Evolutionary conservation across 2,113 vertebrate species (phyloP), one percentile per base, ranked within the genome.

Genomic region (Hystrix brachyura): DNA sequence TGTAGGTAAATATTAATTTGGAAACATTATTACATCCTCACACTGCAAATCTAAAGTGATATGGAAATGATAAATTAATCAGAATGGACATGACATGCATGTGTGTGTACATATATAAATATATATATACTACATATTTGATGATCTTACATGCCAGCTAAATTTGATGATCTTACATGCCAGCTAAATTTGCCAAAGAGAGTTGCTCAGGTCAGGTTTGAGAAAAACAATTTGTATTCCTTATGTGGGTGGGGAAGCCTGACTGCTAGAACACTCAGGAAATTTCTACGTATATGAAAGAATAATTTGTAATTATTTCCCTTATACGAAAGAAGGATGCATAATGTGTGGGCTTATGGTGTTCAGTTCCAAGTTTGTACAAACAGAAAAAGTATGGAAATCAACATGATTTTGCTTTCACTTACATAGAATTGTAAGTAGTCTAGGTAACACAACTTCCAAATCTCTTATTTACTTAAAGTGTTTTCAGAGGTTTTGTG

Each of bases 1-100:
- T 95, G 84, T 81, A n/a, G 3, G 4, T 78, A 25, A 93, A 88
- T 79, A 72, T 64, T 74, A 74, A 91, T 64, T 43, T 38, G n/a
- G 18, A 89, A 86, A 91, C 76, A 19, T 89, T 62, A 85, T 12
- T 8, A 78, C 51, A 86, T 82, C 2, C 15, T 60, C 4, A 27
- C 3, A 87, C 5, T 53, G 8, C 6, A 92, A 87, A 92, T 53
- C n/a, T 48, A 21, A 74, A 60, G 9, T 0, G 3, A 87, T 67
- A 65, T 0, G 48, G 32, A 85, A 19, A 74, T 82, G 51, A 21
- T 12, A 69, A 85, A 53, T 53, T 57, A 87, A 85, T 74, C 64
- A 92, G 51, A 21, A n/a, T 29, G 29, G 34, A 46, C 1, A 0
- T 55, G 21, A 29, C 86, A n/a, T 65, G 65, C 32, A 67, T 7